Percentiles rank a stretch among this genome's conserved stretches.
These are phyloP conservation scores for Alouatta palliata DNA, from an alignment of 2,113 vertebrate species.

Conservation along the genomic window DNA sequence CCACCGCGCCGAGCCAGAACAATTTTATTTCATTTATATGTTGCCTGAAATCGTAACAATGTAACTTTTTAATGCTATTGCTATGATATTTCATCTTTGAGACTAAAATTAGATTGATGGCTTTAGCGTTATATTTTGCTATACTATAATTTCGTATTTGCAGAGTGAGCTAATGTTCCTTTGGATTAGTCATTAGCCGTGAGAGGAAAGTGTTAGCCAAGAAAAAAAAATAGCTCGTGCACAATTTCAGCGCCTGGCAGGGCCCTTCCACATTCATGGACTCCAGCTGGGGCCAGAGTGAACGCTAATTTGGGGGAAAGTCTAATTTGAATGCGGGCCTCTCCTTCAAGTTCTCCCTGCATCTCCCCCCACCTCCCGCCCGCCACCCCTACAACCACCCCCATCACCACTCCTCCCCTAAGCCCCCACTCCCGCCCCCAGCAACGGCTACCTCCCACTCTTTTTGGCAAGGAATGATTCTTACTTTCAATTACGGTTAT, in stretches of 20 bases:
- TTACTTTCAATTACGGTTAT: neutral
- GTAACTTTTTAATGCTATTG: neutral
- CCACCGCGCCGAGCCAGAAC: neutral
- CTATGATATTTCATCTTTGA: neutral
- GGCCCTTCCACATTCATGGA: neutral
- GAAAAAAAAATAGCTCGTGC: neutral
- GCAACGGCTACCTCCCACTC: neutral
- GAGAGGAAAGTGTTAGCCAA: neutral
- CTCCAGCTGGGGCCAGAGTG: neutral
- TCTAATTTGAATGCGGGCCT: neutral
- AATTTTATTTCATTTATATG: neutral
- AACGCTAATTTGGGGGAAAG: neutral
- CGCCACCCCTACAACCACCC: too few species aligned
- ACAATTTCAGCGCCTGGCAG: neutral
- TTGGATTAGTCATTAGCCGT: constrained; percentile 47
- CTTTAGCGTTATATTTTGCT: neutral
- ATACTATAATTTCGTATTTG: neutral
- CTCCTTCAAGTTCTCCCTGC: neutral
- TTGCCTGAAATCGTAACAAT: neutral
- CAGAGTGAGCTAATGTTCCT: constrained; percentile 17
- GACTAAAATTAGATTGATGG: neutral
- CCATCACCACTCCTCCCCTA: too few species aligned
- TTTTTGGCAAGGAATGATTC: neutral
- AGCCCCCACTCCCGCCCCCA: too few species aligned
- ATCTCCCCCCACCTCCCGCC: too few species aligned